Percentiles rank a stretch among this genome's conserved stretches.
These are phyloP conservation scores for Champsocephalus esox DNA, from an alignment of 2,797 vertebrate species.

Conservation along the genomic window DNA sequence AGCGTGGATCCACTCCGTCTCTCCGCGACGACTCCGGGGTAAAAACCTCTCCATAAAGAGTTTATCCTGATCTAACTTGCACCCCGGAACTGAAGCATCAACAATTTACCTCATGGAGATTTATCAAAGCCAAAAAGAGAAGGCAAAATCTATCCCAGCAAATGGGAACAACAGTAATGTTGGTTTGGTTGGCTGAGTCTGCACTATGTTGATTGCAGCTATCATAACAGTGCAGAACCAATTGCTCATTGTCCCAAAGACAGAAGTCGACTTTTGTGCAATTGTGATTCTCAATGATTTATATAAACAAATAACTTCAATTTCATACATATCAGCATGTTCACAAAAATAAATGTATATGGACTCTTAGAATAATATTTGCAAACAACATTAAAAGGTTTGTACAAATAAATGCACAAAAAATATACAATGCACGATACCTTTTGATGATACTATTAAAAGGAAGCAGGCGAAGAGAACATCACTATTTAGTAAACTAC, in stretches of 20 bases:
- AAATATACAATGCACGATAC: not conserved
- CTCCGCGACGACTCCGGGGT: too few relatives aligned
- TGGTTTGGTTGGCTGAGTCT: not conserved
- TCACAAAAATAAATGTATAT: not conserved
- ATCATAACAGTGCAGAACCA: slow-evolving; percentile 1
- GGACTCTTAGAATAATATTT: too few relatives aligned
- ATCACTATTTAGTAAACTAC: too few relatives aligned
- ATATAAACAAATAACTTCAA: not conserved
- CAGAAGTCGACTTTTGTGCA: too few relatives aligned
- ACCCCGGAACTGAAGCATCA: slow-evolving; percentile 39
- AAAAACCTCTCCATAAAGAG: slow-evolving; percentile 1
- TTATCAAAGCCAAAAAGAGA: slow-evolving; percentile 24
- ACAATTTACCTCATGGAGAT: slow-evolving; percentile 37
- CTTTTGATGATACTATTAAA: not conserved
- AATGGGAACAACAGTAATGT: slow-evolving; percentile 15
- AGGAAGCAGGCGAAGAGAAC: not conserved
- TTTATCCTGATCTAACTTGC: slow-evolving; percentile 24
- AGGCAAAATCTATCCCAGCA: slow-evolving; percentile 5
- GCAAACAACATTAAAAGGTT: too few relatives aligned
- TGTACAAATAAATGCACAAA: too few relatives aligned
- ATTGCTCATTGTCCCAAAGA: not conserved
- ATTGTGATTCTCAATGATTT: too few relatives aligned
- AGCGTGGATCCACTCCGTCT: too few relatives aligned
- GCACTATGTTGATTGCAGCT: slow-evolving; percentile 2
- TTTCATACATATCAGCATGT: not conserved